Conservation (phyloP, 2,113 vertebrate genomes). For the Ginglymostoma cirratum region DNA sequence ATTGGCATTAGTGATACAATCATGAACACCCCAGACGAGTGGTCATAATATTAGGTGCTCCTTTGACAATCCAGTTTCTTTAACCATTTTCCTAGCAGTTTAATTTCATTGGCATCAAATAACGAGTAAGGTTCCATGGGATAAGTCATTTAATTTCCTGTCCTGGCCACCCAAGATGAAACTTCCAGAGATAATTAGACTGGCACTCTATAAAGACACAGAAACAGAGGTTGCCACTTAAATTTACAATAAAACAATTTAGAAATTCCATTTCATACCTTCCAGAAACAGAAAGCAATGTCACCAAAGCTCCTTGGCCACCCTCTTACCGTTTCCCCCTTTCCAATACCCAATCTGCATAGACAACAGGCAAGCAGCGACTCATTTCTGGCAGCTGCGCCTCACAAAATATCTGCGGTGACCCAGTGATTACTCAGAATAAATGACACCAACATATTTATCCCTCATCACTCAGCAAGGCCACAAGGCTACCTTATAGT, state of each 20-base stretch:
- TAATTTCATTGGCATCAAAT: no score
- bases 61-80: no score
- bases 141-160: no score
- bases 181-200: background rate
- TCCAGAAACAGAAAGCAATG: background rate
- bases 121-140: no score
- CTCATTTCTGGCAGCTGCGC: background rate
- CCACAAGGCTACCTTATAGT: background rate
- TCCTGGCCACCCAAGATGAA: no score
- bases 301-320: background rate
- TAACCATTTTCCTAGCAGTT: no score
- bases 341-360: background rate
- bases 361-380: background rate
- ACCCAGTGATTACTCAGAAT: background rate
- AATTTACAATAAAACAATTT: background rate
- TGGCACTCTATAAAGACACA: background rate
- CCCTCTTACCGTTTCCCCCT: background rate
- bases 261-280: background rate
- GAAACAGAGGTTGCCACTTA: background rate
- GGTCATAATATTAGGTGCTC: background rate
- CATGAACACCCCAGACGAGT: background rate
- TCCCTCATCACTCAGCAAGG: background rate
- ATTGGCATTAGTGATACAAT: background rate
- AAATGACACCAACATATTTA: background rate
- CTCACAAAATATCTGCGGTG: background rate